Percentiles rank a stretch among this genome's conserved stretches.
Evolutionary conservation across 2,888 invertebrate species (phyloP).

Genomic region (Diarsia rubi): DNA sequence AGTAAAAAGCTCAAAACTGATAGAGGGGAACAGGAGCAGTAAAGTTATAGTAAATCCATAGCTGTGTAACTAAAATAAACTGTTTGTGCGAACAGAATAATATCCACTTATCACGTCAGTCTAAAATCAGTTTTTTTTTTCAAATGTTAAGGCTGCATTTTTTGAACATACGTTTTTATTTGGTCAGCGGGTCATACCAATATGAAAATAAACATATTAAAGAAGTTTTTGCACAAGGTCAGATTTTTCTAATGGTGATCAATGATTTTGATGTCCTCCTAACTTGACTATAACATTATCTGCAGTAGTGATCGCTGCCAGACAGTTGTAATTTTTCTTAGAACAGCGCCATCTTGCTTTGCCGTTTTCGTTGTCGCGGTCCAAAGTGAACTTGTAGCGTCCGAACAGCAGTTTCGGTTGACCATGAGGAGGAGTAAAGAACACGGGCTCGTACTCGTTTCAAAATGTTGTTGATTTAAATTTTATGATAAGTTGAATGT

Average conservation of each 20-base stretch:
- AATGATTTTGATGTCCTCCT: background rate
- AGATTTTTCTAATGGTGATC: background rate
- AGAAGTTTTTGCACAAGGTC: too few relatives aligned
- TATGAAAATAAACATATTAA: too few relatives aligned
- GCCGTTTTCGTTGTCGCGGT: background rate
- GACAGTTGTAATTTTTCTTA: constrained; percentile 62
- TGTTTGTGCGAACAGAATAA: too few relatives aligned
- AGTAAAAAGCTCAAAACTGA: background rate
- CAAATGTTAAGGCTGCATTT: too few relatives aligned
- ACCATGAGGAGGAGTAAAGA: constrained; percentile 8
- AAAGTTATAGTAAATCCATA: too few relatives aligned
- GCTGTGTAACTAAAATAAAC: too few relatives aligned
- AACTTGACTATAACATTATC: constrained; percentile 6
- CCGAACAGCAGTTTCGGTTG: constrained; percentile 34
- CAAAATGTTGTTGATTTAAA: background rate
- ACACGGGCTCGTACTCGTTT: constrained; percentile 20
- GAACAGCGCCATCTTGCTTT: constrained; percentile 65
- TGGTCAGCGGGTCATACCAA: too few relatives aligned
- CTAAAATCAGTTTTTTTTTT: too few relatives aligned
- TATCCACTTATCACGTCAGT: too few relatives aligned
- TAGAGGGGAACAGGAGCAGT: too few relatives aligned
- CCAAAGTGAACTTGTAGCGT: constrained; percentile 23
- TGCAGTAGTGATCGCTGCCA: constrained; percentile 56
- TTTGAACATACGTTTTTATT: too few relatives aligned
- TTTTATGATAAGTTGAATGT: background rate